A percentile compares a stretch with the other conserved stretches of the same genome.
These are phyloP conservation scores for Felis chaus DNA, from an alignment of 2,113 vertebrate species.

Conservation along the genomic window DNA sequence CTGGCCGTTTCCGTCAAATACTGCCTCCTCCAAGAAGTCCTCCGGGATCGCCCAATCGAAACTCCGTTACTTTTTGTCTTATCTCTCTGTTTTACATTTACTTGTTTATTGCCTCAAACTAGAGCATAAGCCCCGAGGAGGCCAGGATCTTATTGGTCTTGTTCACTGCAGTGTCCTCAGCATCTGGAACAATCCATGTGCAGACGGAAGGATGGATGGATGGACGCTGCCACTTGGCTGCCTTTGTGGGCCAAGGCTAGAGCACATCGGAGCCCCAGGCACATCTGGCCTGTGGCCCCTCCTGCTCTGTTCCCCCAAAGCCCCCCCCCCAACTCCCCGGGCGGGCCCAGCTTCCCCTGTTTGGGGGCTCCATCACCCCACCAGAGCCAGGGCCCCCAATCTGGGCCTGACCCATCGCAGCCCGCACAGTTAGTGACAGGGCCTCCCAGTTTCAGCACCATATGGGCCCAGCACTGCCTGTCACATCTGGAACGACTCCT, in stretches of 20 bases:
- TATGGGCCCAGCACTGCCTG: not conserved
- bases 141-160: not conserved
- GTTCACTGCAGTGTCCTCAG: not conserved
- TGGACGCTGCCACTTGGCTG: not conserved
- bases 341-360: not conserved
- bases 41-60: not conserved
- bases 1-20: not conserved
- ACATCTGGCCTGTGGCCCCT: not conserved
- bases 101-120: not conserved
- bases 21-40: not conserved
- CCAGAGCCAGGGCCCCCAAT: not conserved
- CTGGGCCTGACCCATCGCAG: not conserved
- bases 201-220: accelerated
- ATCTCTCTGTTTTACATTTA: not conserved
- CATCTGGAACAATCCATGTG: not conserved
- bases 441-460: not conserved
- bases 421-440: not conserved
- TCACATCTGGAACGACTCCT: not conserved
- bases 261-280: not conserved
- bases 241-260: not conserved
- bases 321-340: not conserved
- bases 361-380: not conserved
- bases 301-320: not conserved
- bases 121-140: not conserved
- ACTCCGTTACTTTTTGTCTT: not conserved